These are phyloP conservation scores for Silurus aristotelis DNA, from an alignment of 2,797 vertebrate species.

Conservation along the genomic window DNA sequence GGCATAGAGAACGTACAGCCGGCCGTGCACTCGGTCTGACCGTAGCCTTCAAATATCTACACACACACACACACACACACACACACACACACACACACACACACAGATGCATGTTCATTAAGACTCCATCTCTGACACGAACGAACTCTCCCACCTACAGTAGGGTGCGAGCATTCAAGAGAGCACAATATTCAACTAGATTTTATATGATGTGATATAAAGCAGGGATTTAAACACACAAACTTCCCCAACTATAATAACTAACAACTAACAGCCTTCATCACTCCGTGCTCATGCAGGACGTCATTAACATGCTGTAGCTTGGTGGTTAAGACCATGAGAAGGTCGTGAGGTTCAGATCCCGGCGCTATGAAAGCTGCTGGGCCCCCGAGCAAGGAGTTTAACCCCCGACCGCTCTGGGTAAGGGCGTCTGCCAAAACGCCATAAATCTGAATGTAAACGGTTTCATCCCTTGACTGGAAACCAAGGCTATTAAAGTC, in stretches of 20 bases:
- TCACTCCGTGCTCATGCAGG: not conserved
- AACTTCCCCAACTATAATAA: not conserved
- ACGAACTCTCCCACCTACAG: not conserved
- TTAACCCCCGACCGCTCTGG: too few relatives aligned
- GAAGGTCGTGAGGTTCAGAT: too few relatives aligned
- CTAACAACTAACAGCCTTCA: too few relatives aligned
- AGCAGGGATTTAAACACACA: not conserved
- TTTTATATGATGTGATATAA: not conserved
- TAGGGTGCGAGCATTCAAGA: not conserved
- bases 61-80: not conserved
- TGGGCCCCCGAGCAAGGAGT: too few relatives aligned
- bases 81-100: not conserved
- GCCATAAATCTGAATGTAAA: too few relatives aligned
- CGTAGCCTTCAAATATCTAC: slow-evolving; percentile 80
- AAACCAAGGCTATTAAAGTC: slow-evolving; percentile 1
- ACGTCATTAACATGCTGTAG: not conserved
- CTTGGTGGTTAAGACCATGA: too few relatives aligned
- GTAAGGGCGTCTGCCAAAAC: too few relatives aligned
- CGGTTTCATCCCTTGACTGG: not conserved
- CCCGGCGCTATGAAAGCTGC: too few relatives aligned
- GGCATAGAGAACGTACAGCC: slow-evolving; percentile 83
- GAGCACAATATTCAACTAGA: not conserved
- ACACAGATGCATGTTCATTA: not conserved
- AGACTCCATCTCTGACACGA: not conserved
- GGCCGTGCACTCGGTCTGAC: slow-evolving; percentile 80